phyloP scores from a whole-genome alignment of 2,113 vertebrate species.

The Sander lucioperca region DNA sequence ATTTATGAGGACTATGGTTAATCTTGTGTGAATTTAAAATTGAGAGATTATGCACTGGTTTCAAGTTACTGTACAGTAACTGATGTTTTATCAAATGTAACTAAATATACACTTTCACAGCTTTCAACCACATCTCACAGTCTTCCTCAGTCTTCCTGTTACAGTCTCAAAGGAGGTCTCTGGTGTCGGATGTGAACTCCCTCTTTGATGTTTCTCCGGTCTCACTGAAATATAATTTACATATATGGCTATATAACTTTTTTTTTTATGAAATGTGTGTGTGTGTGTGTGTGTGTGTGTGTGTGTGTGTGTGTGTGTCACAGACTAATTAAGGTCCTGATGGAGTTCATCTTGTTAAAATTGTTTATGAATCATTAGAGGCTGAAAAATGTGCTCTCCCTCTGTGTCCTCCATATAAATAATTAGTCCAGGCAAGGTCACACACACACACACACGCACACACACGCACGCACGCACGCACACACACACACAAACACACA shows the following conservation, averaged over 20 bases:
- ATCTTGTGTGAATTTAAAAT: no score
- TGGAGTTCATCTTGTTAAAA: slow-evolving; percentile 58
- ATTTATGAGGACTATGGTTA: no score
- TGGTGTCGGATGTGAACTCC: background rate
- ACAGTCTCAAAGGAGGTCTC: background rate
- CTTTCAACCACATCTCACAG: no score
- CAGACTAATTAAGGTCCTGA: slow-evolving; percentile 59
- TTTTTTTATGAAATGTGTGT: background rate
- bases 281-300: slow-evolving; percentile 1
- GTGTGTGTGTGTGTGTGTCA: slow-evolving; percentile 2
- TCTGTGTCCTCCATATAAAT: slow-evolving; percentile 45
- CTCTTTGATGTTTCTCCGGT: background rate
- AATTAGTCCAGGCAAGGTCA: slow-evolving; percentile 63
- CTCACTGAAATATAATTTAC: background rate
- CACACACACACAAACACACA: slow-evolving; percentile 10
- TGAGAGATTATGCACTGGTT: background rate
- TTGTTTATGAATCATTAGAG: slow-evolving; percentile 67
- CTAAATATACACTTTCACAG: background rate
- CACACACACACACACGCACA: slow-evolving; percentile 16
- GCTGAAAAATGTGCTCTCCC: slow-evolving; percentile 41
- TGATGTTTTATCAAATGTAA: no score
- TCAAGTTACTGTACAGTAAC: no score
- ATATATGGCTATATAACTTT: background rate
- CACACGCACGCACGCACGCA: background rate
- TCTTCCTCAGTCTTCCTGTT: background rate